Evolutionary conservation across 1,140 invertebrate species (phyloP).

Genomic region (Atopsyche davidsoni): DNA sequence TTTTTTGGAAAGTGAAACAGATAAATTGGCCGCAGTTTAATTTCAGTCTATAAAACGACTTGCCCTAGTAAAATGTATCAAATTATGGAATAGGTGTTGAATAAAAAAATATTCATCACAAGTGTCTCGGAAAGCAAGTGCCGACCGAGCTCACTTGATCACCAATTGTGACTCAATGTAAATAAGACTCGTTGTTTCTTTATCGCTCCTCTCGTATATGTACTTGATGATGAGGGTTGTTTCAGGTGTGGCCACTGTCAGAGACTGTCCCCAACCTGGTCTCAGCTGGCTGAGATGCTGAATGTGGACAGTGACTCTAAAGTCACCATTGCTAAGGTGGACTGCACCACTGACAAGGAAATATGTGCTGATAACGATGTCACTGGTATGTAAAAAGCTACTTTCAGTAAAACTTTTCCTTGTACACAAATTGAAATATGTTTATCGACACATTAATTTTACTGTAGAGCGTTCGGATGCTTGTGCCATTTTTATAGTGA

Average conservation of each 20-base stretch:
- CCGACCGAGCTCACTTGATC: neutral
- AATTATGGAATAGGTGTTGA: neutral
- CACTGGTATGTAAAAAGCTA: constrained; percentile 47
- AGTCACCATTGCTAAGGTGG: constrained; percentile 66
- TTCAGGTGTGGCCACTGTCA: constrained; percentile 68
- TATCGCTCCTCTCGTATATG: neutral
- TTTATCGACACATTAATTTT: too few species aligned
- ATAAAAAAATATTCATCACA: neutral
- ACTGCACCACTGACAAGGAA: constrained; percentile 65
- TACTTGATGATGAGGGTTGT: too few species aligned
- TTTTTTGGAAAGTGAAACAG: too few species aligned
- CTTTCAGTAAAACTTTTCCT: too few species aligned
- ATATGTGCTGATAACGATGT: constrained; percentile 68
- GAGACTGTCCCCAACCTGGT: constrained; percentile 63
- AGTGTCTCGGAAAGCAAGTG: neutral
- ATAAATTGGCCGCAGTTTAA: too few species aligned
- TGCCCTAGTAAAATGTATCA: too few species aligned
- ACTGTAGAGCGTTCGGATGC: too few species aligned
- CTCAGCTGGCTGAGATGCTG: constrained; percentile 62
- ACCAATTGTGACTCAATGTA: neutral
- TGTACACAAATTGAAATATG: too few species aligned
- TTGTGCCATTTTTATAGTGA: too few species aligned
- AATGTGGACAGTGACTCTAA: constrained; percentile 56
- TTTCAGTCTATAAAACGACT: too few species aligned
- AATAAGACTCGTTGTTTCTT: neutral